These are phyloP conservation scores for Protaetia brevitarsis DNA, from an alignment of 1,140 invertebrate species.

Conservation along the genomic window DNA sequence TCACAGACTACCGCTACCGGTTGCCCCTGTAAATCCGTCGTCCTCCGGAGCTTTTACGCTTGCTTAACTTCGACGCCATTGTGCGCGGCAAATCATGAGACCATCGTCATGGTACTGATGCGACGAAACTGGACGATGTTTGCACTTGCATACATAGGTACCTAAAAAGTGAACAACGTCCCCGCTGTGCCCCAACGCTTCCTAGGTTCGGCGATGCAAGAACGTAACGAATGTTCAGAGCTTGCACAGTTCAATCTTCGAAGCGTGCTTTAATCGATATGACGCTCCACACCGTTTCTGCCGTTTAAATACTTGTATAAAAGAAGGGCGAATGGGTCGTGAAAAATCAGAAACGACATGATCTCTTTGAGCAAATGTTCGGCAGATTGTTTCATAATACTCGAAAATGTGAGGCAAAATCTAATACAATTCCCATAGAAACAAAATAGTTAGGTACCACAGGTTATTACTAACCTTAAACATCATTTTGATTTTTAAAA, in stretches of 20 bases:
- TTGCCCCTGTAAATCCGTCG: not conserved
- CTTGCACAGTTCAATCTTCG: too few species aligned
- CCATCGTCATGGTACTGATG: not conserved
- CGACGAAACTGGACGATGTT: not conserved
- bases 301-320: not conserved
- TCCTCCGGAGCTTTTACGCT: not conserved
- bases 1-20: not conserved
- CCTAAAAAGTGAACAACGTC: not conserved
- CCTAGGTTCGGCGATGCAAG: too few species aligned
- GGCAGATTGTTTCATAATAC: not conserved
- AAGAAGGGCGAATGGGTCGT: not conserved
- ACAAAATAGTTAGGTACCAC: too few species aligned
- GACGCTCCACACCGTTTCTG: not conserved
- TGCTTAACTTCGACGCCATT: conserved; percentile 8
- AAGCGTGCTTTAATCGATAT: conserved; percentile 4
- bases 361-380: not conserved
- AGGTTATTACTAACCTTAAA: too few species aligned
- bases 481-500: too few species aligned
- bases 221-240: too few species aligned
- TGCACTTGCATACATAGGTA: not conserved
- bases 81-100: not conserved
- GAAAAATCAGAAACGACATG: not conserved
- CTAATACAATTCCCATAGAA: too few species aligned
- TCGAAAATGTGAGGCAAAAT: too few species aligned
- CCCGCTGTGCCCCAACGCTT: too few species aligned